Conservation (phyloP, 2,113 vertebrate genomes). For the Rattus rattus region DNA sequence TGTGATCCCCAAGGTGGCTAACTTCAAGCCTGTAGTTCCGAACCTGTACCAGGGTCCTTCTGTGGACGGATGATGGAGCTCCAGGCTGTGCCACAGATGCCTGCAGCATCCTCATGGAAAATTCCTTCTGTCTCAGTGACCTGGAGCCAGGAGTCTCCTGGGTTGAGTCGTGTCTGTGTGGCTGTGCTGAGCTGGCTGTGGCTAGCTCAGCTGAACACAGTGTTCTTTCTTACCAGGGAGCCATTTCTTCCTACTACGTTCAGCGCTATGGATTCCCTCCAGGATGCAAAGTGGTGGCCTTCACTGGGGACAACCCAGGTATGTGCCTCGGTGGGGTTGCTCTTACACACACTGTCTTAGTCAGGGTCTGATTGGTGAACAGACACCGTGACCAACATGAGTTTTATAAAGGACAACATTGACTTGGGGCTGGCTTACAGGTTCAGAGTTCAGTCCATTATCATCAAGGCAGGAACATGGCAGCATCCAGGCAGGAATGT, state of each 20-base stretch:
- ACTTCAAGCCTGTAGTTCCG: neutral
- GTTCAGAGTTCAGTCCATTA: too few relatives aligned
- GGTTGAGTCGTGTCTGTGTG: neutral
- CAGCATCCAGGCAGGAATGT: too few relatives aligned
- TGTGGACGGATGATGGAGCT: neutral
- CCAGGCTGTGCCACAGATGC: neutral
- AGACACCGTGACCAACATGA: too few relatives aligned
- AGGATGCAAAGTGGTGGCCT: conserved; percentile 92
- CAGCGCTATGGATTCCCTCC: conserved; percentile 90
- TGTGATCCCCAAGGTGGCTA: neutral
- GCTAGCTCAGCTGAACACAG: neutral
- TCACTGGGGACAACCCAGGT: conserved; percentile 99
- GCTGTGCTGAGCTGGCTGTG: neutral
- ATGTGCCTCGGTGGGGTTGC: conserved; percentile 25
- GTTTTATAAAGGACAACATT: too few relatives aligned
- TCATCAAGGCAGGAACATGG: too few relatives aligned
- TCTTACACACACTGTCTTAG: too few relatives aligned
- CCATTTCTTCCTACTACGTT: conserved; percentile 90
- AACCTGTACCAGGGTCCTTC: accelerated
- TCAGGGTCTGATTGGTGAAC: too few relatives aligned
- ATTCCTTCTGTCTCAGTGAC: neutral
- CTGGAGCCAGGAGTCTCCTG: neutral
- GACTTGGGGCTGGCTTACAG: too few relatives aligned
- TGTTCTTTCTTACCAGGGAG: conserved; percentile 86
- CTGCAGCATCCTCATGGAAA: neutral